Conservation (phyloP, 2,888 invertebrate genomes). For the Brassicogethes aeneus region DNA sequence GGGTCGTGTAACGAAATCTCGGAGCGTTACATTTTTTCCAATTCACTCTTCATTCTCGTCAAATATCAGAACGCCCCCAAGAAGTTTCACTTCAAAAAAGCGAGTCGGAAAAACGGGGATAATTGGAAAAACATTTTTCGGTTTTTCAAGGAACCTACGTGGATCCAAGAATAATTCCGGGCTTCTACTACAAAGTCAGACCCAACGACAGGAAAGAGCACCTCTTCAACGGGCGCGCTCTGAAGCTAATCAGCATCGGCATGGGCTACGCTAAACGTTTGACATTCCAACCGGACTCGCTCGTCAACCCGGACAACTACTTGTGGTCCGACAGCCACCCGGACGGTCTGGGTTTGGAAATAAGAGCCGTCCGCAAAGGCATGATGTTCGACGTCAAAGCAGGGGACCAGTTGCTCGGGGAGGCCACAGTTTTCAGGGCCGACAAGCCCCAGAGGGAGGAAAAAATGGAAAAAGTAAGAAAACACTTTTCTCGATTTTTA, state of each 20-base stretch:
- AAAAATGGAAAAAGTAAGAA: constrained; percentile 47
- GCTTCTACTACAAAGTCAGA: constrained; percentile 63
- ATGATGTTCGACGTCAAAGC: constrained; percentile 57
- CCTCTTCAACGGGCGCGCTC: constrained; percentile 56
- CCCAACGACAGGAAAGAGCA: constrained; percentile 55
- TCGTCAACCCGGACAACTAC: constrained; percentile 54
- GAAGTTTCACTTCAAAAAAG: too few species aligned
- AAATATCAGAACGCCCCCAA: too few species aligned
- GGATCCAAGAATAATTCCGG: constrained; percentile 61
- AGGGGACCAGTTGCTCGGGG: constrained; percentile 50
- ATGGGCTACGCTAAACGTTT: constrained; percentile 70
- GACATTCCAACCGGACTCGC: constrained; percentile 58
- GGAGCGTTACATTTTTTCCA: too few species aligned
- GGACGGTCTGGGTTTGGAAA: constrained; percentile 61
- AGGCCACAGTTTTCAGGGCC: constrained; percentile 58
- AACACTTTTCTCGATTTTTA: not conserved
- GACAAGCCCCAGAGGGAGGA: constrained; percentile 60
- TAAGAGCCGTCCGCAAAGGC: constrained; percentile 55
- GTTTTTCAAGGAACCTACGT: constrained; percentile 51
- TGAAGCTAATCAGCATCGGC: constrained; percentile 56
- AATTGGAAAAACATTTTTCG: too few species aligned
- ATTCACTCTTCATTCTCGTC: too few species aligned
- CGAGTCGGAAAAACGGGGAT: too few species aligned
- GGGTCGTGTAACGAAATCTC: too few species aligned
- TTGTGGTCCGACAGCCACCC: constrained; percentile 73